These are phyloP conservation scores for Pemphigus obesinymphae DNA, from an alignment of 1,140 invertebrate species.

Conservation along the genomic window DNA sequence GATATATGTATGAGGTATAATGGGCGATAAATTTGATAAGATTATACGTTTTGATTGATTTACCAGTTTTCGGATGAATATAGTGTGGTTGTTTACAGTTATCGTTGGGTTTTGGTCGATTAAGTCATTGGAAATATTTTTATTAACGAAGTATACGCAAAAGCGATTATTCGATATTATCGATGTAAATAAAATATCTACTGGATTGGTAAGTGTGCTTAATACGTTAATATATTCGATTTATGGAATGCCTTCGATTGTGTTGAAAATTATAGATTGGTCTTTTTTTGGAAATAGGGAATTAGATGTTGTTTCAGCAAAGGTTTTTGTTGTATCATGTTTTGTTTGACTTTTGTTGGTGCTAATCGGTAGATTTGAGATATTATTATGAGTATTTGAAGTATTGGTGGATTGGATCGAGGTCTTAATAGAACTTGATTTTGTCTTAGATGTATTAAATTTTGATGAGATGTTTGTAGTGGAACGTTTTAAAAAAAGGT, in stretches of 20 bases:
- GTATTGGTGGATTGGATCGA: too few relatives aligned
- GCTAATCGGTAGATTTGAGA: too few relatives aligned
- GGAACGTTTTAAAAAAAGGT: too few relatives aligned
- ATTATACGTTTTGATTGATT: not conserved
- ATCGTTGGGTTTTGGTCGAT: not conserved
- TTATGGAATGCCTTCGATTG: not conserved
- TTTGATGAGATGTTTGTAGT: too few relatives aligned
- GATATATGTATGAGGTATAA: not conserved
- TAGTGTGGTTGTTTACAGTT: not conserved
- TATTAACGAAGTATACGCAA: not conserved
- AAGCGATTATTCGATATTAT: not conserved
- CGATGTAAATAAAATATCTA: not conserved
- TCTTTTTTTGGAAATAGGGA: not conserved
- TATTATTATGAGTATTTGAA: too few relatives aligned
- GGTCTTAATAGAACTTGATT: too few relatives aligned
- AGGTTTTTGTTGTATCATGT: not conserved
- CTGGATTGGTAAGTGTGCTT: not conserved
- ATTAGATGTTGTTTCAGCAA: not conserved
- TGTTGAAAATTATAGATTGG: not conserved
- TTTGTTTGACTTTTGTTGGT: too few relatives aligned
- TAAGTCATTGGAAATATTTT: not conserved
- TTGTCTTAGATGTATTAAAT: too few relatives aligned
- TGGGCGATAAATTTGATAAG: not conserved
- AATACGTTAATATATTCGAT: not conserved
- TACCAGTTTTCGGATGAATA: not conserved